Conservation (phyloP, 2,113 vertebrate species). For the Paramormyrops kingsleyae region DNA sequence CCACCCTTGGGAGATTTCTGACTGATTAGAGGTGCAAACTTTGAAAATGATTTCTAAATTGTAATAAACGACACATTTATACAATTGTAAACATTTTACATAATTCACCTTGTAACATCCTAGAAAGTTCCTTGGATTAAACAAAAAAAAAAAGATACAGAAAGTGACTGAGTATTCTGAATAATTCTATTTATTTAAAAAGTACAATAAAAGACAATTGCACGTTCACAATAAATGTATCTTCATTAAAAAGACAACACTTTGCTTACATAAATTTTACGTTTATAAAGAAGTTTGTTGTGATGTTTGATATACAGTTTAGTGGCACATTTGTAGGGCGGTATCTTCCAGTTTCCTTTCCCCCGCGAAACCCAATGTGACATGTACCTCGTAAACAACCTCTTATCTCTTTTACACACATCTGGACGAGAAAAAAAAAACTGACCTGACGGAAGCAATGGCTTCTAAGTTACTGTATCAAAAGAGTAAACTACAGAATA, state of each 20-base stretch:
- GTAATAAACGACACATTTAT: neutral
- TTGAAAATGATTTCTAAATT: neutral
- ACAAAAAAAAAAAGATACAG: neutral
- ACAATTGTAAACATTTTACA: neutral
- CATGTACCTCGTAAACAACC: neutral
- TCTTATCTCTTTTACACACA: neutral
- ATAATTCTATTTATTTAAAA: neutral
- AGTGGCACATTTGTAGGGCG: neutral
- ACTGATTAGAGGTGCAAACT: neutral
- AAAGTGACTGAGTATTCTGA: neutral
- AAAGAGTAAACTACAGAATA: neutral
- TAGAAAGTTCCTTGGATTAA: neutral
- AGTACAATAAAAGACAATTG: neutral
- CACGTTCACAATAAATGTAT: slow-evolving; percentile 23
- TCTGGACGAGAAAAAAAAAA: neutral
- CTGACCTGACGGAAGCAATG: neutral
- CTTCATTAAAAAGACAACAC: slow-evolving; percentile 40
- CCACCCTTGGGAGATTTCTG: neutral
- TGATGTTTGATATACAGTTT: neutral
- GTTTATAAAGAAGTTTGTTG: neutral
- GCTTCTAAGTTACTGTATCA: neutral
- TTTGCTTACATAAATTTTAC: slow-evolving; percentile 17
- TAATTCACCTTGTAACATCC: neutral
- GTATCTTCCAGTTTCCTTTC: neutral
- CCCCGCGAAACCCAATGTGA: neutral